These are phyloP conservation scores for Argopecten irradians DNA, from an alignment of 1,140 invertebrate species.

Conservation along the genomic window DNA sequence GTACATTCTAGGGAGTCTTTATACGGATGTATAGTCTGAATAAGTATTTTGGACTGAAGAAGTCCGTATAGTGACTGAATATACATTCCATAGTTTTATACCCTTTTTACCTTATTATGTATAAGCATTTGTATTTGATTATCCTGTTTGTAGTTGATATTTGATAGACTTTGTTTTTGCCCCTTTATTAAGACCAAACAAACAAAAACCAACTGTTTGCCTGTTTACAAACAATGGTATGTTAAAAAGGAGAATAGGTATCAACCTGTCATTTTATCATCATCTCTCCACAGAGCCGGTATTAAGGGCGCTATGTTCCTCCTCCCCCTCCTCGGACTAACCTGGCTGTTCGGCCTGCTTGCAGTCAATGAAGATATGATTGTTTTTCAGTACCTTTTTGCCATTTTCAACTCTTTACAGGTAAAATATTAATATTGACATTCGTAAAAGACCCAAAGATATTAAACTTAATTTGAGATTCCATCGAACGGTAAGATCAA, in stretches of 20 bases:
- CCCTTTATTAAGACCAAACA: not conserved
- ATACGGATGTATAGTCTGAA: no score
- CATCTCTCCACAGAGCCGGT: constrained; percentile 55
- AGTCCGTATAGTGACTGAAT: no score
- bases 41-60: no score
- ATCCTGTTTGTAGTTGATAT: no score
- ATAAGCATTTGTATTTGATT: no score
- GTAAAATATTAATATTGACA: constrained; percentile 39
- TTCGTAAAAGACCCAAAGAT: no score
- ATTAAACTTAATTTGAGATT: no score
- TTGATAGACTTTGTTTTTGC: no score
- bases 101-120: no score
- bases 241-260: not conserved
- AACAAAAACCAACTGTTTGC: not conserved
- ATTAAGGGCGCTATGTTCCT: constrained; percentile 63
- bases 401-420: constrained; percentile 77
- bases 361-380: constrained; percentile 77
- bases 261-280: not conserved
- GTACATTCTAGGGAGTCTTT: no score
- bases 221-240: not conserved
- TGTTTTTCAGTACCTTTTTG: constrained; percentile 79
- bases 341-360: constrained; percentile 79
- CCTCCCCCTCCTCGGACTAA: constrained; percentile 77
- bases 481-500: no score
- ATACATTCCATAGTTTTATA: no score